Conservation (phyloP, 35 echinoderm and acorn worm species). For the Acanthaster planci region DNA sequence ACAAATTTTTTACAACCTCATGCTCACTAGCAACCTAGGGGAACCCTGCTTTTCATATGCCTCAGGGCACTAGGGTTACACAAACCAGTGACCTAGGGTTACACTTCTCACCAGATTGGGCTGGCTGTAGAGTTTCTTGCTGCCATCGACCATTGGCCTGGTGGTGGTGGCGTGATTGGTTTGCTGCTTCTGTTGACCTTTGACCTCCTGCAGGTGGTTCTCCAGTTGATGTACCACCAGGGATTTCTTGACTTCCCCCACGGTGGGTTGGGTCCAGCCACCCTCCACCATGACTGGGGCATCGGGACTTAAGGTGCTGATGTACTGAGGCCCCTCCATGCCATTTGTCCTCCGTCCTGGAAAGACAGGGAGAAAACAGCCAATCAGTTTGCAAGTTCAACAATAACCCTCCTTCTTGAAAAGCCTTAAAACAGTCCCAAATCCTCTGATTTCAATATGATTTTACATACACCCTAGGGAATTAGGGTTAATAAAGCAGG, state of each 20-base stretch:
- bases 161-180: conserved; percentile 45
- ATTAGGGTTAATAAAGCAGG: no score
- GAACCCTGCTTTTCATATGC: no score
- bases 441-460: no score
- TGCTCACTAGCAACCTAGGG: no score
- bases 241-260: conserved; percentile 72
- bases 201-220: conserved; percentile 86
- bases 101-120: conserved; percentile 71
- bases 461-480: no score
- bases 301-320: conserved; percentile 78
- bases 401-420: no score
- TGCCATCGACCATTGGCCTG: conserved; percentile 70
- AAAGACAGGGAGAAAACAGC: neutral
- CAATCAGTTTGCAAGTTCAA: no score
- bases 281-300: conserved; percentile 91
- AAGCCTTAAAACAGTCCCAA: no score
- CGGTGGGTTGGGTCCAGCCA: conserved; percentile 85
- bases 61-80: neutral
- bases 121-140: conserved; percentile 79
- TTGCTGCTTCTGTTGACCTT: conserved; percentile 69
- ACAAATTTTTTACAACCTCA: no score
- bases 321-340: conserved; percentile 63
- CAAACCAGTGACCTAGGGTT: neutral
- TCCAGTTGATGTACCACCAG: conserved; percentile 85
- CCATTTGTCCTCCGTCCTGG: conserved; percentile 82